Conservation (phyloP, 2,113 vertebrate genomes). For the Poecilia latipinna region DNA sequence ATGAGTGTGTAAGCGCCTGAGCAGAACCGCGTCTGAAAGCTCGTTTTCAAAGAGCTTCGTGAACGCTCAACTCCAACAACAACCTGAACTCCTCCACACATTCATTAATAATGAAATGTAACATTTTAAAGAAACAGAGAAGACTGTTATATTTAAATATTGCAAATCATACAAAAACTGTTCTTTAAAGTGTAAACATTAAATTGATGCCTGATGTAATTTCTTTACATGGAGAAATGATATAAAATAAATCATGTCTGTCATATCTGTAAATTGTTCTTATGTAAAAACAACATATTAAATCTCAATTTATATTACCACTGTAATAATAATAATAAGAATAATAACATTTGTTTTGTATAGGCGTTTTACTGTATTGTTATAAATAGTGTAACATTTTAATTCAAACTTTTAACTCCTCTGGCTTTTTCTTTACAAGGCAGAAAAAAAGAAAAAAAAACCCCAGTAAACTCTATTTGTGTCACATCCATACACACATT, state of each 20-base stretch:
- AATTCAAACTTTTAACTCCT: conserved; percentile 63
- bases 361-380: conserved; percentile 78
- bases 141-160: conserved; percentile 69
- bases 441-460: conserved; percentile 21
- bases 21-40: conserved; percentile 16
- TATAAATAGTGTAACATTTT: conserved; percentile 79
- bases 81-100: conserved; percentile 44
- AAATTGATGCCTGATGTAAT: conserved; percentile 61
- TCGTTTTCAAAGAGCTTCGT: conserved; percentile 17
- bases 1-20: not conserved
- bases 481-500: conserved; percentile 41
- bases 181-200: conserved; percentile 75
- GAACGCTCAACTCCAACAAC: conserved; percentile 1
- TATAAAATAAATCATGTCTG: conserved; percentile 75
- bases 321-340: conserved; percentile 34
- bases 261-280: conserved; percentile 72
- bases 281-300: conserved; percentile 74
- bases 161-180: conserved; percentile 66
- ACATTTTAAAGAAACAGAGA: conserved; percentile 60
- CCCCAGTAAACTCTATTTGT: conserved; percentile 46
- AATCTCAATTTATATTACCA: conserved; percentile 68
- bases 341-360: conserved; percentile 72
- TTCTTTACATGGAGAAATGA: conserved; percentile 71
- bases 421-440: conserved; percentile 64
- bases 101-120: conserved; percentile 52